phyloP scores from a whole-genome alignment of 2,888 invertebrate genomes.

The Mesochorus sp. region DNA sequence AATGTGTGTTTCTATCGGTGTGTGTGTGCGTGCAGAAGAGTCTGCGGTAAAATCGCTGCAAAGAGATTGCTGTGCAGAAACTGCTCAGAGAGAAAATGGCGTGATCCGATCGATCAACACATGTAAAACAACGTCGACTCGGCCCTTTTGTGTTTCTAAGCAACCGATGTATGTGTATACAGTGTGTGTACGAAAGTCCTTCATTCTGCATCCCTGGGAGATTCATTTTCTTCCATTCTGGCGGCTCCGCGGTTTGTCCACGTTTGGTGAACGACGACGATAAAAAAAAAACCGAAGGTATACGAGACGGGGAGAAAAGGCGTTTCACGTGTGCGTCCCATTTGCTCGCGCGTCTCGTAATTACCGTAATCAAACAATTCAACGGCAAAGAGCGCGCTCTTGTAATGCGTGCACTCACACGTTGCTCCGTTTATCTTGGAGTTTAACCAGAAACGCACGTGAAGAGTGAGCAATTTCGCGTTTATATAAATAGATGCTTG shows the following conservation, averaged over 20 bases:
- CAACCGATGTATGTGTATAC: not conserved
- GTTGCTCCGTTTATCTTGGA: slow-evolving; percentile 49
- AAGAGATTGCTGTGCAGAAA: not conserved
- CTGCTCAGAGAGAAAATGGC: not conserved
- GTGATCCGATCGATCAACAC: not conserved
- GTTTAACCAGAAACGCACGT: slow-evolving; percentile 37
- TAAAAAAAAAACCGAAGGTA: not conserved
- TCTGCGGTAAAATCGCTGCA: not conserved
- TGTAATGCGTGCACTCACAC: slow-evolving; percentile 42
- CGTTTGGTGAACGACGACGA: slow-evolving; percentile 12
- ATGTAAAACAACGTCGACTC: not conserved
- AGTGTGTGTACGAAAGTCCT: not conserved
- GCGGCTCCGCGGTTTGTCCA: slow-evolving; percentile 34
- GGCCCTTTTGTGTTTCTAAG: not conserved
- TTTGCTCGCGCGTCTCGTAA: slow-evolving; percentile 70
- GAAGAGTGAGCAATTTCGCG: slow-evolving; percentile 57
- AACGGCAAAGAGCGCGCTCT: slow-evolving; percentile 65
- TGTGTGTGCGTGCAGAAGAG: not conserved
- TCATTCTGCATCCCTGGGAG: slow-evolving; percentile 10
- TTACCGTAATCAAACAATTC: slow-evolving; percentile 78
- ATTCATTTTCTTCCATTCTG: slow-evolving; percentile 21
- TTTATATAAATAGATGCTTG: slow-evolving; percentile 3
- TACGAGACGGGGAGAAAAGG: not conserved
- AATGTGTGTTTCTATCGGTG: not conserved
- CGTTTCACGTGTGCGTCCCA: slow-evolving; percentile 32